Evolutionary conservation across 1,140 invertebrate species (phyloP).

Genomic region (Drosophila sturtevanti): DNA sequence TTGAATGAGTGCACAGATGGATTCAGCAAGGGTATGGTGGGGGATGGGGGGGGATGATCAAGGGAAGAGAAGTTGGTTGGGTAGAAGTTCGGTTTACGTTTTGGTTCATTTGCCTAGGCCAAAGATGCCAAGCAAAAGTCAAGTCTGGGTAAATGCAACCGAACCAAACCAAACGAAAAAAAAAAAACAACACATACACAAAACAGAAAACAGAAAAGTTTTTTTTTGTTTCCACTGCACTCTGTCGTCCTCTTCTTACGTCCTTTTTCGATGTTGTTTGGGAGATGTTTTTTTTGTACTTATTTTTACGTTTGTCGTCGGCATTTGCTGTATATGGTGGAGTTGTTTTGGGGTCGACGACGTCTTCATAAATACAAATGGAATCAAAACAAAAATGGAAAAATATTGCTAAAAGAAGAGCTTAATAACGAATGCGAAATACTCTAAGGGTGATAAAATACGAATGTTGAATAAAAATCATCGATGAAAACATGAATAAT

Average conservation of each 20-base stretch:
- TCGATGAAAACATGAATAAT: too few species aligned
- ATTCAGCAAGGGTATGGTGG: neutral
- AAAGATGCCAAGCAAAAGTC: conserved; percentile 59
- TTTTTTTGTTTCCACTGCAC: conserved; percentile 24
- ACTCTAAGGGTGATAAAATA: neutral
- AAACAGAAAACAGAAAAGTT: conserved; percentile 35
- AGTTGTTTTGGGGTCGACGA: conserved; percentile 23
- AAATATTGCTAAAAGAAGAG: conserved; percentile 15
- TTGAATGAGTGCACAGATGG: conserved; percentile 11
- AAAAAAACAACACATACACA: conserved; percentile 32
- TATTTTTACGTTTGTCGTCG: conserved; percentile 11
- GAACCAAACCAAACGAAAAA: conserved; percentile 54
- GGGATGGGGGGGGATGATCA: neutral
- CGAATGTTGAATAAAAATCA: too few species aligned
- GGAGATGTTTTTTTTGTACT: conserved; percentile 23
- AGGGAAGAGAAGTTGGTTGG: conserved; percentile 6
- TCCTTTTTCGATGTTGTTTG: conserved; percentile 33
- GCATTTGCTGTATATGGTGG: neutral
- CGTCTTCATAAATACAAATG: conserved; percentile 61
- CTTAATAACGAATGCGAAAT: conserved; percentile 13
- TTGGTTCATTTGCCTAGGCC: conserved; percentile 53
- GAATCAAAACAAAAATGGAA: conserved; percentile 36
- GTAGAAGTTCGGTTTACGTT: conserved; percentile 13
- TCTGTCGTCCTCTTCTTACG: conserved; percentile 31
- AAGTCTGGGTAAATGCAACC: conserved; percentile 62